Percentiles rank a stretch among this genome's conserved stretches.
Conservation (phyloP, 2,113 vertebrate genomes). For the Pardalotus punctatus region DNA sequence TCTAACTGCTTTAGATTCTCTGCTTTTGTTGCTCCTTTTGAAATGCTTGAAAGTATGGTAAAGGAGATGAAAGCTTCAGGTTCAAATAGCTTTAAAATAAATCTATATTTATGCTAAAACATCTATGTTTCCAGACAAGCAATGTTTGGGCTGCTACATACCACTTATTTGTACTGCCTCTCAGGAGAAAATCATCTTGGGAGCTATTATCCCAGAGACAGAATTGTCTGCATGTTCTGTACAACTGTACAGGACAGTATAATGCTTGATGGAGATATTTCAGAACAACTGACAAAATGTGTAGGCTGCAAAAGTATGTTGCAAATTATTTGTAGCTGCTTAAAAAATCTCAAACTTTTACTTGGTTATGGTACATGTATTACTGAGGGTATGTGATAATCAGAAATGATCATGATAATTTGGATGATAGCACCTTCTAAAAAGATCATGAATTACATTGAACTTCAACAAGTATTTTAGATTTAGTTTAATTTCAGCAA, state of each 20-base stretch:
- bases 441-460: neutral
- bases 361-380: neutral
- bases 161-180: neutral
- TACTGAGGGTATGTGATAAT: neutral
- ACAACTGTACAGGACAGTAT: neutral
- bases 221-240: neutral
- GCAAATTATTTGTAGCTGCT: neutral
- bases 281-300: neutral
- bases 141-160: neutral
- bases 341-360: neutral
- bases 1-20: neutral
- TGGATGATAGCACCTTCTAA: neutral
- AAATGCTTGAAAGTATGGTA: neutral
- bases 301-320: neutral
- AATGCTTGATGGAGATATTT: neutral
- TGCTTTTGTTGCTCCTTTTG: neutral
- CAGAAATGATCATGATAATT: neutral
- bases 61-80: neutral
- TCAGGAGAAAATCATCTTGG: neutral
- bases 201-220: neutral
- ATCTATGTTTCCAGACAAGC: neutral
- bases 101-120: neutral
- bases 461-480: neutral
- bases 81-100: neutral
- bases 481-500: neutral